These are phyloP conservation scores for Nansenia antarctica DNA, from an alignment of 2,113 vertebrate species.

Conservation along the genomic window DNA sequence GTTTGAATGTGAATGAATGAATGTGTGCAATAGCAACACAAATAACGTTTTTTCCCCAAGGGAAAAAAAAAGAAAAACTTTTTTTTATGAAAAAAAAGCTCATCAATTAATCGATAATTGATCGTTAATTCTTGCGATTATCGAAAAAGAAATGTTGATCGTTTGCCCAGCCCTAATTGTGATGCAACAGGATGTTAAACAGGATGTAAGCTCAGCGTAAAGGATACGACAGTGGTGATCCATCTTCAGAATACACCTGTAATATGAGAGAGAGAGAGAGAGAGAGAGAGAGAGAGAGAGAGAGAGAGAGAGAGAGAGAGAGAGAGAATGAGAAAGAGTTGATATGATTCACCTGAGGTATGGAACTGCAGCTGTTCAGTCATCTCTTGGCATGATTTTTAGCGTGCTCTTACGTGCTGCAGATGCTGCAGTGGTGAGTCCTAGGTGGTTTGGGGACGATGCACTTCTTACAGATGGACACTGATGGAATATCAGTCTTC, in stretches of 20 bases:
- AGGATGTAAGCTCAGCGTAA: slow-evolving; percentile 35
- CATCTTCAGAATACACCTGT: slow-evolving; percentile 97
- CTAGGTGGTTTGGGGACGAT: slow-evolving; percentile 91
- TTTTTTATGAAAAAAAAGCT: no score
- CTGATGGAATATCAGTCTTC: slow-evolving; percentile 75
- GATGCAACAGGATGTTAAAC: no score
- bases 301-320: no score
- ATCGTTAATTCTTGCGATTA: no score
- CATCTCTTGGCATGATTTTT: not conserved
- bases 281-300: no score
- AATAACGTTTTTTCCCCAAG: no score
- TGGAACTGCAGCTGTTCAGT: not conserved
- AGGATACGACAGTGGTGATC: slow-evolving; percentile 99
- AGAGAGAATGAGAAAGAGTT: slow-evolving; percentile 21
- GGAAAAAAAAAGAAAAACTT: no score
- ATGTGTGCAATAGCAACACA: no score
- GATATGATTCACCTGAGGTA: not conserved
- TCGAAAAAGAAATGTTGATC: no score
- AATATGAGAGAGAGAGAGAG: slow-evolving; percentile 35
- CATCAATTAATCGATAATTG: no score
- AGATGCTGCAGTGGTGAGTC: slow-evolving; percentile 98
- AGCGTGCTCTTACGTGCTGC: slow-evolving; percentile 81
- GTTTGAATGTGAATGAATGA: no score
- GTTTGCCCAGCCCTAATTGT: no score
- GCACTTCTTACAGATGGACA: slow-evolving; percentile 96